Percentiles rank a stretch among this genome's conserved stretches.
phyloP scores from a whole-genome alignment of 2,888 invertebrate species.

The Lasioglossum vierecki region DNA sequence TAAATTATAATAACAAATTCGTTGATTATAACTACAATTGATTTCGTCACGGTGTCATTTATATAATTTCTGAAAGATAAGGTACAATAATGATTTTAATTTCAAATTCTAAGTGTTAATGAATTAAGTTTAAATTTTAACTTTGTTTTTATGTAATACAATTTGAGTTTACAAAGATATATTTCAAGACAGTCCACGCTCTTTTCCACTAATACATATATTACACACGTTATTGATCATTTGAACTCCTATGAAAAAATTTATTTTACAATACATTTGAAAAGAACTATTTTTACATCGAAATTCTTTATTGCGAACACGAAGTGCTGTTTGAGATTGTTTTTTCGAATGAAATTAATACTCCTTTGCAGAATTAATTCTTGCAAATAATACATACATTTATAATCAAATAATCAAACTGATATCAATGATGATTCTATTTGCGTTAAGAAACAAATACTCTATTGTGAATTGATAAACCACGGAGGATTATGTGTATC shows the following conservation, averaged over 20 bases:
- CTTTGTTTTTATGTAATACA: no score
- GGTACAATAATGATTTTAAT: not conserved
- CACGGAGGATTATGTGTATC: not conserved
- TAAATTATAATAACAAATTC: conserved; percentile 30
- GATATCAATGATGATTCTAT: not conserved
- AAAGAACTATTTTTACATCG: not conserved
- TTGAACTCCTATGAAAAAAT: not conserved
- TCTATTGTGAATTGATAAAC: not conserved
- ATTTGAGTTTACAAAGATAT: not conserved
- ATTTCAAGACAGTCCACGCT: not conserved
- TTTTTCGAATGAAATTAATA: not conserved
- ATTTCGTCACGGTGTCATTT: conserved; percentile 21
- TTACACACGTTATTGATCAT: not conserved
- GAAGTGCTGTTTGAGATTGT: not conserved
- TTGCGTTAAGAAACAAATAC: not conserved
- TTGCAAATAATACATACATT: not conserved
- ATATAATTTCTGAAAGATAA: not conserved
- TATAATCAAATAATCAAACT: not conserved
- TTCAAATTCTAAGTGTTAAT: not conserved
- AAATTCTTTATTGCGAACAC: not conserved
- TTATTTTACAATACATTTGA: not conserved
- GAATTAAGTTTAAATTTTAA: not conserved
- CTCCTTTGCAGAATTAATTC: not conserved
- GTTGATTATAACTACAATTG: not conserved
- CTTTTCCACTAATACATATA: not conserved